Conservation (phyloP, 2,113 vertebrate genomes). For the Phylloscopus trochiloides region DNA sequence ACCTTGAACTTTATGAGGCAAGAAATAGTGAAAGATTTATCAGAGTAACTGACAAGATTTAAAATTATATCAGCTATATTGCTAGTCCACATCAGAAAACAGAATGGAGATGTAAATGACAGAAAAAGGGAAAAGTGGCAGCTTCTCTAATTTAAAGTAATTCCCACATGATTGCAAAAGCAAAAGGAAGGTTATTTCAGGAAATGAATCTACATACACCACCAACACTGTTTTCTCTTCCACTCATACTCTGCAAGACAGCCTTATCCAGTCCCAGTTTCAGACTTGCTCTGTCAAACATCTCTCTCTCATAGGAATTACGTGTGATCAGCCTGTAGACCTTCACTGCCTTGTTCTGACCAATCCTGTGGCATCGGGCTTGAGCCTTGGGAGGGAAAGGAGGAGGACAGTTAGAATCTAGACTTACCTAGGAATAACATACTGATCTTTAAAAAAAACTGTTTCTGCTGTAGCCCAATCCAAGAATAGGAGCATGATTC, state of each 20-base stretch:
- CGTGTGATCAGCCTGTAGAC: conserved; percentile 97
- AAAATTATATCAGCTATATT: not conserved
- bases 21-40: not conserved
- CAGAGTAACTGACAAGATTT: not conserved
- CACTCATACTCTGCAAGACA: conserved; percentile 98
- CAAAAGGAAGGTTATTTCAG: not conserved
- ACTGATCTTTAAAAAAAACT: not conserved
- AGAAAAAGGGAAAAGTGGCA: not conserved
- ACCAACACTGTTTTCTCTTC: conserved; percentile 91
- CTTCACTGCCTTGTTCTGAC: conserved; percentile 98
- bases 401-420: not conserved
- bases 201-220: conserved; percentile 80
- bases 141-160: not conserved
- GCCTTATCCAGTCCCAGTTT: conserved; percentile 97
- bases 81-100: not conserved
- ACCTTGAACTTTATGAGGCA: not conserved
- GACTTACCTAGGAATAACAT: not conserved
- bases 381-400: conserved; percentile 83
- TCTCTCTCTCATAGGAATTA: conserved; percentile 96
- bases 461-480: not conserved
- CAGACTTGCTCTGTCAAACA: conserved; percentile 97
- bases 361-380: conserved; percentile 96
- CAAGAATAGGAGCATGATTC: not conserved
- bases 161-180: not conserved
- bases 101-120: not conserved